Evolutionary conservation across 2,888 invertebrate species (phyloP), one percentile per base, ranked within the genome.

Genomic region (Drosophila stalkeri): DNA sequence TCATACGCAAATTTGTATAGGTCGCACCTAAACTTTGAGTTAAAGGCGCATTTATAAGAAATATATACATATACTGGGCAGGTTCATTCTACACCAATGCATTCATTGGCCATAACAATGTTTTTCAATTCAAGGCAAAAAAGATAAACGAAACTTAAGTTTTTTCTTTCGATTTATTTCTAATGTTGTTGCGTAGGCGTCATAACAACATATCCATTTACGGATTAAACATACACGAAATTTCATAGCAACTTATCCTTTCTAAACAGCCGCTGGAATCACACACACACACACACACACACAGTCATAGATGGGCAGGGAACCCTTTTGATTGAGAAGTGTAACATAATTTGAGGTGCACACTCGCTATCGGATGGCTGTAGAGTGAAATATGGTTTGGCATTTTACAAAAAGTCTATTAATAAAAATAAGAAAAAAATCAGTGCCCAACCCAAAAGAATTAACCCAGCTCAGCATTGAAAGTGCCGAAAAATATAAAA

Each of bases 371-470:
- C 59, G 72, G 70, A 39, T 62, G 51, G 14, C 47, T 56, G 54
- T 67, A 57, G 60, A 81, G 64, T 18, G 31, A 81, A 82, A 80
- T 84, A 82, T 84, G 75, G 82, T 76, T 86, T 76, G 84, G 73
- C 70, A 78, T 80, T 86, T 75, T 75, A 80, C 69, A 80, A 83
- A 81, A 86, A 82, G 76, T 84, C 89, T 88, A 86, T 86, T 86
- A 88, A 88, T 86, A 88, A 87, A 88, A 86, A 81, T 76, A 83
- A 77, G 88, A 75, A 84, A 82, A 75, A 81, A 85, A 81, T 81
- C 81, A 81, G 70, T 81, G 81, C 74, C 67, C 70, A 76, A 51
- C 69, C 79, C 68, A 66, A 72, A 68, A 81, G 81, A 87, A 85
- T 81, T 85, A 85, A 85, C 81, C 87, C 87, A 68, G 67, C 80